Evolutionary conservation across 2,797 vertebrate genomes (phyloP).

Genomic region (Malurus leucopterus): DNA sequence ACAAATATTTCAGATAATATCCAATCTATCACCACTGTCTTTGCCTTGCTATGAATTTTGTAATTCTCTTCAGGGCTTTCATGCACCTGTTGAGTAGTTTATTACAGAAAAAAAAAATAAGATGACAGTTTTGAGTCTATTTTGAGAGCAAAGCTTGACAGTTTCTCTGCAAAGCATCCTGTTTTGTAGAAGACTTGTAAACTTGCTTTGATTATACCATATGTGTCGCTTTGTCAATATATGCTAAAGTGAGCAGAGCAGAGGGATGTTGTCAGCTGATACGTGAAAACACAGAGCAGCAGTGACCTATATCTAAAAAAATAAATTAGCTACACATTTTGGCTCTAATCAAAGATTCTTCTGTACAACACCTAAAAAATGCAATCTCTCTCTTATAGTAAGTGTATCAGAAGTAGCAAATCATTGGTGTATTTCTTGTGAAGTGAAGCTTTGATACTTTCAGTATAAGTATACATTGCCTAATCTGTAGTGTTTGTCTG

Average conservation of each 20-base stretch:
- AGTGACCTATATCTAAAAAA: conserved; percentile 44
- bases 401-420: background rate
- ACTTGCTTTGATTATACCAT: conserved; percentile 58
- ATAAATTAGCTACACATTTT: background rate
- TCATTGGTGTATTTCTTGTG: background rate
- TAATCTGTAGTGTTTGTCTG: background rate
- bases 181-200: conserved; percentile 42
- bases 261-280: conserved; percentile 39
- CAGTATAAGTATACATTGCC: background rate
- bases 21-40: background rate
- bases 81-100: conserved; percentile 35
- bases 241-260: conserved; percentile 42
- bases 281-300: conserved; percentile 33
- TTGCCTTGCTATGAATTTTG: background rate
- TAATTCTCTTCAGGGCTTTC: conserved; percentile 18
- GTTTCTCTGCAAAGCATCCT: conserved; percentile 41
- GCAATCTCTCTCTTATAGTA: background rate
- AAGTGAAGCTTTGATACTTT: background rate
- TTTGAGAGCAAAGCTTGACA: conserved; percentile 47
- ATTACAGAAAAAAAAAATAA: background rate
- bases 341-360: background rate
- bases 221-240: conserved; percentile 55
- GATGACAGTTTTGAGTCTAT: conserved; percentile 15
- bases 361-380: background rate
- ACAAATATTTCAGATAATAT: conserved; percentile 9